Conservation (phyloP, 2,113 vertebrate genomes). For the Corydoras sp. region DNA sequence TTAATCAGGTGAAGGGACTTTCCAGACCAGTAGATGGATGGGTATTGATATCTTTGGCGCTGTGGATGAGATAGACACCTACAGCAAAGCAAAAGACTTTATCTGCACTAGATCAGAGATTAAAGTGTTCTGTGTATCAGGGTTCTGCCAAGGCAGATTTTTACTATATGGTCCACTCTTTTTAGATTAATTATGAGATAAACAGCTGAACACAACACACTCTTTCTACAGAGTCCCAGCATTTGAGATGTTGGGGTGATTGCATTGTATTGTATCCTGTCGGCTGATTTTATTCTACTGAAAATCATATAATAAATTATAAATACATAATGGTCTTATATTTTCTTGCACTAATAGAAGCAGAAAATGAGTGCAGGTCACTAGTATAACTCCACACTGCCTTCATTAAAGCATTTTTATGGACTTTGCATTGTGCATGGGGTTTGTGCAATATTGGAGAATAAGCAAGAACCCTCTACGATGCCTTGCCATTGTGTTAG, state of each 20-base stretch:
- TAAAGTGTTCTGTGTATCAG: background rate
- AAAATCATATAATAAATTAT: background rate
- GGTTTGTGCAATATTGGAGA: too few relatives aligned
- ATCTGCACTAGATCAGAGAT: background rate
- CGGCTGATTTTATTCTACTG: conserved; percentile 61
- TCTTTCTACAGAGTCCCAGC: background rate
- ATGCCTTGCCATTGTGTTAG: too few relatives aligned
- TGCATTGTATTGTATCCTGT: conserved; percentile 44
- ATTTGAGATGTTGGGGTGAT: conserved; percentile 27
- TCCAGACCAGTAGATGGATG: background rate
- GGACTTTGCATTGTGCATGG: too few relatives aligned
- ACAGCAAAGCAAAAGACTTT: background rate
- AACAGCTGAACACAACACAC: background rate
- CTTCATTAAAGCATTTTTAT: too few relatives aligned
- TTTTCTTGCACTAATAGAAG: too few relatives aligned
- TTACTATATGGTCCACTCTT: background rate
- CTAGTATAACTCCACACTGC: too few relatives aligned
- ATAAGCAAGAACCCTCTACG: too few relatives aligned
- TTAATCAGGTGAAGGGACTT: background rate
- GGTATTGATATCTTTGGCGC: background rate
- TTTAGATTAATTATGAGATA: background rate
- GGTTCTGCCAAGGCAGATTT: background rate
- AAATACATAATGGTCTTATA: too few relatives aligned
- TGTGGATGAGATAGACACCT: background rate
- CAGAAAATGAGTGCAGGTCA: too few relatives aligned